These are phyloP conservation scores for Arremon aurantiirostris DNA, from an alignment of 2,797 vertebrate genomes.

Conservation along the genomic window DNA sequence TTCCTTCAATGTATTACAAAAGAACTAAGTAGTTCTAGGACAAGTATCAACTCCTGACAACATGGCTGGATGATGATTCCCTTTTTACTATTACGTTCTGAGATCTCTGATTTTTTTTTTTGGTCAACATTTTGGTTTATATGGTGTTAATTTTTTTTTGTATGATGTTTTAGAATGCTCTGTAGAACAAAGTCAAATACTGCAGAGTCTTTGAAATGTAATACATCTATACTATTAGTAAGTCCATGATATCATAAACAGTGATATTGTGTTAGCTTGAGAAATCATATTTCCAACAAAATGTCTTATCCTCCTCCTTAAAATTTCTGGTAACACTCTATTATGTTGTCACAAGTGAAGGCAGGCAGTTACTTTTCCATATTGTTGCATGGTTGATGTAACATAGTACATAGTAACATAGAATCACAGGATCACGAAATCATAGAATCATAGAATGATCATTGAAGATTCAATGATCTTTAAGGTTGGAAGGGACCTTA, in stretches of 20 bases:
- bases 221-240: background rate
- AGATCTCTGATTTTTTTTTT: background rate
- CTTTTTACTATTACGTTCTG: background rate
- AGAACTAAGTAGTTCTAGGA: background rate
- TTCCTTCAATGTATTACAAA: background rate
- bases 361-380: background rate
- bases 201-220: background rate
- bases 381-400: background rate
- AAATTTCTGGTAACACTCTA: background rate
- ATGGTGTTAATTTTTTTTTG: background rate
- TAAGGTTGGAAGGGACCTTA: background rate
- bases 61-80: accelerated
- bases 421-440: background rate
- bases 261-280: background rate
- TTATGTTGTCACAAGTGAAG: background rate
- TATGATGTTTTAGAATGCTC: background rate
- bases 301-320: background rate
- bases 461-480: no score
- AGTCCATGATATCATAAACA: background rate
- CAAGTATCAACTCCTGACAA: background rate
- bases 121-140: background rate
- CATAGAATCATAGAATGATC: background rate
- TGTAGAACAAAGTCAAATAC: background rate
- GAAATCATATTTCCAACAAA: background rate
- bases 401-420: background rate